These are phyloP conservation scores for Myotis davidii DNA, from an alignment of 2,113 vertebrate genomes.

Conservation along the genomic window DNA sequence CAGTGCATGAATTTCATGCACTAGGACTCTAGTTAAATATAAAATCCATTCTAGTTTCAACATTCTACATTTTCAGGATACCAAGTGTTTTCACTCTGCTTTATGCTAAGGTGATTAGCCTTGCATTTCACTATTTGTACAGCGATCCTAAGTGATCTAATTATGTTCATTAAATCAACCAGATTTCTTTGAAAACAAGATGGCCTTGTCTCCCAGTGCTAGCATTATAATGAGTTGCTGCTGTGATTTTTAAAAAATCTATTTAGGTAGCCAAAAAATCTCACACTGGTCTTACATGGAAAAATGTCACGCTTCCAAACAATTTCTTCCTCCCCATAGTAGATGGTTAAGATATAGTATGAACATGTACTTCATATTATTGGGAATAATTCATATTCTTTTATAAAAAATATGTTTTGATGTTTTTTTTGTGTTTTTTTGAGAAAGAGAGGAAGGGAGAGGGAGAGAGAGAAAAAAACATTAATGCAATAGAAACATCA, in stretches of 20 bases:
- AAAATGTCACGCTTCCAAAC: background rate
- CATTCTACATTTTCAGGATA: background rate
- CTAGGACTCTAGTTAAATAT: background rate
- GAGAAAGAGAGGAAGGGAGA: background rate
- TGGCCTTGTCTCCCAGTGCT: background rate
- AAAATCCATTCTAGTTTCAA: background rate
- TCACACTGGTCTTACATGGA: background rate
- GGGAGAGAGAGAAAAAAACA: background rate
- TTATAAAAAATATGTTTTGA: background rate
- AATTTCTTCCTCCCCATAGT: background rate
- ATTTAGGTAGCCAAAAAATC: background rate
- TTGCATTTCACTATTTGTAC: background rate
- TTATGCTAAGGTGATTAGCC: background rate
- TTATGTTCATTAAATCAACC: background rate
- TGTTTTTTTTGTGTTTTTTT: background rate
- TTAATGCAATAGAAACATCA: background rate
- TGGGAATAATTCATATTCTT: background rate
- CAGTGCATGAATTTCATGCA: too few species aligned
- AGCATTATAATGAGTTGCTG: background rate
- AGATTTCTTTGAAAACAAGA: slow-evolving; percentile 46
- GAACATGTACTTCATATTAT: background rate
- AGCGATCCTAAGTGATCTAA: background rate
- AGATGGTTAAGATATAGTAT: background rate
- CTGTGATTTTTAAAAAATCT: background rate
- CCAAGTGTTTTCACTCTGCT: background rate